Evolutionary conservation across 2,888 invertebrate species (phyloP), one percentile per base, ranked within the genome.

Genomic region (Andrena bicolor): DNA sequence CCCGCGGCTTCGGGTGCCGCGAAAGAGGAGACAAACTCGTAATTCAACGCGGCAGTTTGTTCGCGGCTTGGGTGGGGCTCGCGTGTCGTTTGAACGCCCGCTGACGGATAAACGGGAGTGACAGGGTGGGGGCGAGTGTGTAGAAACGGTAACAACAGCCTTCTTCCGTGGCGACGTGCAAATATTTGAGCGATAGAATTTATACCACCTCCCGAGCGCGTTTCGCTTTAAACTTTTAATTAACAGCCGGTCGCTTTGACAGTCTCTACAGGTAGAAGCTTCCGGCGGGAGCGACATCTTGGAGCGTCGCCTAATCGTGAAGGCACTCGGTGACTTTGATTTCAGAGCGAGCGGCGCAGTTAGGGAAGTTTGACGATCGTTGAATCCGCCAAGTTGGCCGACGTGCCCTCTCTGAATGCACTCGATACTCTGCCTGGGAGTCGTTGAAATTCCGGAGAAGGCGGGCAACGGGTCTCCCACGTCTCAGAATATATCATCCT

Each of bases 151-250:
- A 41, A 66, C 73, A 60, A 63, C 68, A 49, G 63, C 32, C 63
- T 53, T 65, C 75, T 76, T 71, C 49, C 78, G 73, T 26, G 77
- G 32, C 56, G 51, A 61, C 66, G 66, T 64, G 80, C 83, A 90
- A 90, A 90, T 88, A 88, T 89, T 89, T 89, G 85, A 83, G 72
- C 30, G 72, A 74, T 28, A 35, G 49, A 76, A 76, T 76, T 82
- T 80, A 64, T 56, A 6, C 56, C 58, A 51, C 1, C 56, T 53
- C 8, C 20, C 3, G 20, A 23, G 20, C 26, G 56, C 35, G 73
- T 16, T 65, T 65, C 78, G 73, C 81, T 89, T 88, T 85, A 65
- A 86, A 86, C 84, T 72, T 87, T 87, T 89, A 89, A 89, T 89
- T 89, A 86, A 86, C 84, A 77, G 56, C 61, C 66, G 66, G 72